These are phyloP conservation scores for Synaphobranchus kaupii DNA, from an alignment of 2,797 vertebrate genomes.

Conservation along the genomic window DNA sequence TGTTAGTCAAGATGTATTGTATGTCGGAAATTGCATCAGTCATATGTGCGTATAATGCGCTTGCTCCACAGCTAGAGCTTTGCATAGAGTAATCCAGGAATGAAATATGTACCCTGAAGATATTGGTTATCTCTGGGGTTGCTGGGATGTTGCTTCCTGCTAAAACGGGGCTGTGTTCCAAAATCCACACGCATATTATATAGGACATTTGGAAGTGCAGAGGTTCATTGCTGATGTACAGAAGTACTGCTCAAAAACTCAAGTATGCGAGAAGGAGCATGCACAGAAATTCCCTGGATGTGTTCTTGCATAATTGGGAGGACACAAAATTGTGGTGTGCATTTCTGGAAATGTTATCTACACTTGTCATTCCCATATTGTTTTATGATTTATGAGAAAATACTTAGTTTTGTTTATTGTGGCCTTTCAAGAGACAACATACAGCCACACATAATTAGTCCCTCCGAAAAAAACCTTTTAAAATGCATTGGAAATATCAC, in stretches of 20 bases:
- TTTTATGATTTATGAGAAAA: background rate
- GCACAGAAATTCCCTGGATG: background rate
- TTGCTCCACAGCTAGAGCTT: background rate
- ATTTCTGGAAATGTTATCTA: background rate
- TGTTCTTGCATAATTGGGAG: background rate
- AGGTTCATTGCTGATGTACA: background rate
- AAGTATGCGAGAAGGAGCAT: background rate
- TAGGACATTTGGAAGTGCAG: background rate
- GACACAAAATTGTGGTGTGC: background rate
- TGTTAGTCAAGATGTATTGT: background rate
- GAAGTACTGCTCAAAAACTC: background rate
- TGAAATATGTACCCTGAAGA: background rate
- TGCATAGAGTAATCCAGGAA: background rate
- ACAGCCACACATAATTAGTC: background rate
- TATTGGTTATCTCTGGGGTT: background rate
- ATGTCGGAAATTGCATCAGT: background rate
- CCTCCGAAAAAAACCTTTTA: background rate
- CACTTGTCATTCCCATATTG: background rate
- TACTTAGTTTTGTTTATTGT: constrained; percentile 14
- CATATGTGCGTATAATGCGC: background rate
- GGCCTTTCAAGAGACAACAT: background rate
- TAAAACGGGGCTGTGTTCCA: background rate
- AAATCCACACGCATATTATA: background rate
- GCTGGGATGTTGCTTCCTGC: background rate
- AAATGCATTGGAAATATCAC: background rate